A percentile compares a stretch with the other conserved stretches of the same genome.
phyloP scores from a whole-genome alignment of 2,797 vertebrate species.

The Sebastes wilsoni region DNA sequence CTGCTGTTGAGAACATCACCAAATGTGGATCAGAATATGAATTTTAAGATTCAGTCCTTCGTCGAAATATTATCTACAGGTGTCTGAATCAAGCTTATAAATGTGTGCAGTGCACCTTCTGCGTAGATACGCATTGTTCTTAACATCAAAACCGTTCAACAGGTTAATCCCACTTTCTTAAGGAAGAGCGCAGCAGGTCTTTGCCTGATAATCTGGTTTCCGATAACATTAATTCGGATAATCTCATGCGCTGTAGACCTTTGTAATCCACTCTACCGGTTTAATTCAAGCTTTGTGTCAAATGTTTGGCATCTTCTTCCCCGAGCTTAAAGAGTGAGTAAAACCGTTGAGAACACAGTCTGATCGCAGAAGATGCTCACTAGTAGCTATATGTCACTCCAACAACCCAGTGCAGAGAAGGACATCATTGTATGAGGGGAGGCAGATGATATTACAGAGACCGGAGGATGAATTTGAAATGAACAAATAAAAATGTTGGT shows the following conservation, averaged over 20 bases:
- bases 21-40: not conserved
- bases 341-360: not conserved
- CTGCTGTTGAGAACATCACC: not conserved
- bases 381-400: not conserved
- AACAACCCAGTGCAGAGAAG: not conserved
- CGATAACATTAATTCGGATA: slow-evolving; percentile 59
- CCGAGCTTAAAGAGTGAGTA: not conserved
- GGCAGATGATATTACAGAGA: not conserved
- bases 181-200: slow-evolving; percentile 38
- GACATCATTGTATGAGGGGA: not conserved
- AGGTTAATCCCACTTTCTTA: slow-evolving; percentile 65
- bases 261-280: slow-evolving; percentile 68
- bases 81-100: not conserved
- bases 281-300: slow-evolving; percentile 64
- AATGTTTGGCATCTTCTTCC: slow-evolving; percentile 6
- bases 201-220: slow-evolving; percentile 67
- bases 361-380: not conserved
- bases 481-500: not conserved
- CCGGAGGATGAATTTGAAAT: not conserved
- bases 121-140: not conserved
- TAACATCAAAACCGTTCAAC: slow-evolving; percentile 30
- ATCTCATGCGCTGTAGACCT: slow-evolving; percentile 49
- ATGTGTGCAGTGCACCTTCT: not conserved
- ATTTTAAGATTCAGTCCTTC: not conserved
- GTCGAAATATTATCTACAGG: not conserved